Base-by-base conservation (phyloP, 1,140 invertebrate species). In the Lysiphlebus fabarum region DNA sequence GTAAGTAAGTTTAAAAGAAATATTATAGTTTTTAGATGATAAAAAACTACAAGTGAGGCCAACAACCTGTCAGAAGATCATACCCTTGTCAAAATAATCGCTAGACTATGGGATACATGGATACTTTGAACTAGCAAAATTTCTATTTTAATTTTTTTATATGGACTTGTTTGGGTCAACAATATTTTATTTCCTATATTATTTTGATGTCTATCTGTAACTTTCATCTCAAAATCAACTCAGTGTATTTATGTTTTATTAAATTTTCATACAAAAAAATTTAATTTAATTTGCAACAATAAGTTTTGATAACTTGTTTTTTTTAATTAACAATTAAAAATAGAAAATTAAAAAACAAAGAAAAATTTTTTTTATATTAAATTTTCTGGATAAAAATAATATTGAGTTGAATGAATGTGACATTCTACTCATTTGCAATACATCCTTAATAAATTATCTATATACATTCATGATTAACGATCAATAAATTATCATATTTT, bases 61-160 rank as follows among this genome's bases (percentile, higher is more conserved):
- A 72, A 73, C 67, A 69, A 72, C 61, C 69, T 73, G 71, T 75
- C 71, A 70, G 57, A 60, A 67, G 67, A 73, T 76, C 72, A 75
- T 76, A 76, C 76, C 76, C 76, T 71, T 74, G 74, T 78, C 74
- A 76, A 78, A 76, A 76, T 78, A 76, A 78, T 76, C 74, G 70
- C 68, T 73, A 76, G 76, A 76, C 76, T 78, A 76, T 73, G 70
- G 74, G 74, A 75, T 75, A 60, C 69, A 65, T 67, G 70, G n/a
- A n/a, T 63, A 64, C 66, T 67, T 71, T 14, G 12, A 69, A 70
- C 69, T 72, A 70, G 65, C 65, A 68, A 65, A 59, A 55, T 59
- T 62, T 58, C 48, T 42, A 12, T 69, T 49, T 63, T 17, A 12
- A 17, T 26, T 34, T 49, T 12, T 65, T 67, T 11, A 49, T 49